phyloP scores from a whole-genome alignment of 1,140 invertebrate species.

The Apis mellifera region Amel_HAv3.1 CM009931.2:814001-814500 shows the following conservation, averaged over 20 bases:
- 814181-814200: not conserved
- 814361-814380: not conserved
- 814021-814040: slow-evolving; percentile 24
- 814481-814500: not conserved
- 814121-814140: not conserved
- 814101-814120: not conserved
- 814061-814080: slow-evolving; percentile 9
- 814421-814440: not conserved
- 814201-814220: not conserved
- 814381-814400: not conserved
- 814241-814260: not conserved
- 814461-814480: not conserved
- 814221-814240: not conserved
- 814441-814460: not conserved
- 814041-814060: not conserved
- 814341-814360: not conserved
- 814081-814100: slow-evolving; percentile 5
- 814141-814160: not conserved
- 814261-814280: not conserved
- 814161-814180: not conserved
- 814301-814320: not conserved
- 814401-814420: fast-evolving
- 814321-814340: not conserved
- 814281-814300: not conserved
- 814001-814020: slow-evolving; percentile 35